phyloP scores from a whole-genome alignment of 2,113 vertebrate genomes.

The Eulemur macaco region DNA sequence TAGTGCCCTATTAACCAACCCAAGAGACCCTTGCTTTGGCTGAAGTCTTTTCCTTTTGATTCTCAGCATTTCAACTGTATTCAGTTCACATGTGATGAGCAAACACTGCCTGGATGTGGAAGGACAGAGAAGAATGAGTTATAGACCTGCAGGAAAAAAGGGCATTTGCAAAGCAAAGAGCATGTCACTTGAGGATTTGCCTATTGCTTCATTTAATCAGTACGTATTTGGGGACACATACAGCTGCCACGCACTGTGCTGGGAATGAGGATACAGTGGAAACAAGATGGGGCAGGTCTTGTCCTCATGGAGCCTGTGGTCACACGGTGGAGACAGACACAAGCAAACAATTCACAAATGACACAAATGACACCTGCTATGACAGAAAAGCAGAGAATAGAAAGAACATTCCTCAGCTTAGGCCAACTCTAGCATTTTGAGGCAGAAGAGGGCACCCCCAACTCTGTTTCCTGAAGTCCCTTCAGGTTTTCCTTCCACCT shows the following conservation, averaged over 20 bases:
- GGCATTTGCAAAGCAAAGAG: not conserved
- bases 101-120: not conserved
- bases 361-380: too few relatives aligned
- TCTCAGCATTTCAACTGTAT: not conserved
- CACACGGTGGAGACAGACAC: not conserved
- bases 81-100: not conserved
- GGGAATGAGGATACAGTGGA: too few relatives aligned
- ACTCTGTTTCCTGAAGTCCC: not conserved
- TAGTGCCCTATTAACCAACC: not conserved
- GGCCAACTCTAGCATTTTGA: not conserved
- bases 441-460: not conserved
- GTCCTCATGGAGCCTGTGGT: not conserved
- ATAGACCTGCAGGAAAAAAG: not conserved
- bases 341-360: not conserved
- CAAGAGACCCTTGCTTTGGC: not conserved
- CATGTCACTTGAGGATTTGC: not conserved
- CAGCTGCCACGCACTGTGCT: fast-evolving
- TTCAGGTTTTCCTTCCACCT: not conserved
- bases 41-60: not conserved
- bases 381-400: not conserved
- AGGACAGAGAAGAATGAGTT: not conserved
- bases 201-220: not conserved
- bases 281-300: not conserved
- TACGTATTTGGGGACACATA: fast-evolving
- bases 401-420: not conserved